These are phyloP conservation scores for Anagyrus pseudococci DNA, from an alignment of 2,888 invertebrate genomes.

Conservation along the genomic window DNA sequence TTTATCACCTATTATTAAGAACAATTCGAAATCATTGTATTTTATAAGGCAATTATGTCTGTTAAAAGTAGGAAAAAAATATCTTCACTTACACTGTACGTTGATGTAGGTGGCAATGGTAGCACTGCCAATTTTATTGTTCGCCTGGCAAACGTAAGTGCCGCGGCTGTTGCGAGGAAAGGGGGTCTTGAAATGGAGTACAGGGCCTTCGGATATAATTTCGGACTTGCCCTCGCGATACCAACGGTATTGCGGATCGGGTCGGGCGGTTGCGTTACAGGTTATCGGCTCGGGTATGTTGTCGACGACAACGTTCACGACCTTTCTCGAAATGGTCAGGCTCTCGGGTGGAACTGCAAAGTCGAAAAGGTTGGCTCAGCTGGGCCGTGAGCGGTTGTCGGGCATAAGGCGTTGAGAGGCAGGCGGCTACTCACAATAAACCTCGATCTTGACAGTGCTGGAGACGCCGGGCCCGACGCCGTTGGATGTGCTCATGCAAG, in stretches of 20 bases:
- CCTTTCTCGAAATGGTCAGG: slow-evolving; percentile 72
- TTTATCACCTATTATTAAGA: no score
- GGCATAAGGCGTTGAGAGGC: not conserved
- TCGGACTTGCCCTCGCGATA: slow-evolving; percentile 67
- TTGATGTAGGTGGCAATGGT: slow-evolving; percentile 75
- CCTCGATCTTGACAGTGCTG: slow-evolving; percentile 84
- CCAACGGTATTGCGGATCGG: slow-evolving; percentile 78
- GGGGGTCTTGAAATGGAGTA: slow-evolving; percentile 71
- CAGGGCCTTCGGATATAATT: slow-evolving; percentile 62
- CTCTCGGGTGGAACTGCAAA: slow-evolving; percentile 87
- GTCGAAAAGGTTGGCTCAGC: slow-evolving; percentile 18
- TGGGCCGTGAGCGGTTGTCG: not conserved
- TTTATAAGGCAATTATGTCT: not conserved
- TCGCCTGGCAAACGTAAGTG: slow-evolving; percentile 79
- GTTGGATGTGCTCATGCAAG: slow-evolving; percentile 81
- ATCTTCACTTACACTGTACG: slow-evolving; percentile 78
- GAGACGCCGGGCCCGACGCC: slow-evolving; percentile 81
- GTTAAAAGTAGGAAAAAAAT: not conserved
- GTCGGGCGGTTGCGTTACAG: slow-evolving; percentile 72
- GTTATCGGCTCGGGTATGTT: slow-evolving; percentile 66
- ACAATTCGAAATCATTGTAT: not conserved
- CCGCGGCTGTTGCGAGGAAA: slow-evolving; percentile 77
- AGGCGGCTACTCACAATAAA: slow-evolving; percentile 78
- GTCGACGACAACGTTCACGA: slow-evolving; percentile 66
- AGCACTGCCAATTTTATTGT: slow-evolving; percentile 79